Base-by-base conservation (phyloP, 1,140 invertebrate genomes). In the Sarcophaga peregrina region DNA sequence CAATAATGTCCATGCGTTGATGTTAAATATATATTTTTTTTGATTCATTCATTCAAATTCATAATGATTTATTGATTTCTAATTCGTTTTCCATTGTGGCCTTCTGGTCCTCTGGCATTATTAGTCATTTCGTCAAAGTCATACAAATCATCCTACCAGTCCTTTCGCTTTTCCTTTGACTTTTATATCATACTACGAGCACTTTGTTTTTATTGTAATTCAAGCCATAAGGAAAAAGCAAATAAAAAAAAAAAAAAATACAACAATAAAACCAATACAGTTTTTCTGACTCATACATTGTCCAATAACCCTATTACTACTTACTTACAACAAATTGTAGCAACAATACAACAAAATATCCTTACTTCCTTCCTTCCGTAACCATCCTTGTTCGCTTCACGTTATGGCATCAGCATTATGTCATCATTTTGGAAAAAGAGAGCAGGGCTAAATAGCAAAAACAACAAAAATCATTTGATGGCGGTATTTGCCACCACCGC, bases 11-110 rank as follows among this genome's bases (percentile, higher is more conserved):
- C 25, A 37, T 37, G 25, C 25, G 25, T 37, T 37, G 25, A 4
- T 37, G 25, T 37, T 47, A 47, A 47, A 45, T 17, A 76, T n/a
- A 17, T 72, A 72, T 72, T 73, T 9, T 73, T 13, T 20, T 11
- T 37, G 0, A 73, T 73, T 73, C 25, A 20, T 25, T 75, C 5
- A 20, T 37, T n/a, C 8, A 52, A 52, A 20, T 68, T 68, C 62
- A 68, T 68, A 20, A 68, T 68, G 20, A 68, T 68, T 68, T 47
- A 76, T 47, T 78, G 75, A 50, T 78, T 78, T 78, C 50, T 15
- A 48, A 20, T 9, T 68, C 54, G 54, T 37, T 37, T 37, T 37
- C 25, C 25, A 37, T 37, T 37, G 25, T 37, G 25, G 25, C 25
- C 4, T 37, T 37, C 4, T 37, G 25, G 25, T 37, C 25, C 4